Conservation (phyloP, 2,113 vertebrate genomes). For the Trematocara nigrifrons region DNA sequence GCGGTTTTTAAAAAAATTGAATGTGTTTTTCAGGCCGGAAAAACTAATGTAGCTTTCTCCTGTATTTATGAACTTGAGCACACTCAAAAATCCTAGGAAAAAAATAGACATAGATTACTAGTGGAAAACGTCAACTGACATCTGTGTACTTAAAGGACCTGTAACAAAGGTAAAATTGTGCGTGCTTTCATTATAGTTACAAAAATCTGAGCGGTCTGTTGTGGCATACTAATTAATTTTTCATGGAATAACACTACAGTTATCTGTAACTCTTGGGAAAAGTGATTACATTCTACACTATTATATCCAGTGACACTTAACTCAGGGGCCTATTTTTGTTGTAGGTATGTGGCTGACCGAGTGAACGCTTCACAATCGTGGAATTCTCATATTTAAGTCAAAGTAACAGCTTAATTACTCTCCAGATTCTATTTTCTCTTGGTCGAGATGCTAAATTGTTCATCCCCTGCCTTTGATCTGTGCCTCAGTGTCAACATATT, state of each 20-base stretch:
- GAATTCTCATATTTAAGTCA: slow-evolving; percentile 33
- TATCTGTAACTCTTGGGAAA: neutral
- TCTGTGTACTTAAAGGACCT: neutral
- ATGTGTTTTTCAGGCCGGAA: neutral
- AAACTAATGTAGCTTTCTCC: neutral
- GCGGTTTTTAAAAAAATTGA: neutral
- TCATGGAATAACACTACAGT: neutral
- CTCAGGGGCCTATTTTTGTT: slow-evolving; percentile 21
- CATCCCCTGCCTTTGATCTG: slow-evolving; percentile 38
- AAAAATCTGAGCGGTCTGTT: neutral
- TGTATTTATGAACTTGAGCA: neutral
- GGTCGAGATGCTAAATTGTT: slow-evolving; percentile 12
- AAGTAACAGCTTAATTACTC: slow-evolving; percentile 31
- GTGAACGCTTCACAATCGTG: neutral
- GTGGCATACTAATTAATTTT: neutral
- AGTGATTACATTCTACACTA: neutral
- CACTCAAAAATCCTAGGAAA: neutral
- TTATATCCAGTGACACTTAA: neutral
- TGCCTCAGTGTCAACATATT: slow-evolving; percentile 32
- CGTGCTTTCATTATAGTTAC: neutral
- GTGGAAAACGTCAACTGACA: neutral
- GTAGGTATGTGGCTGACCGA: neutral
- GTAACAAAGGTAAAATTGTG: neutral
- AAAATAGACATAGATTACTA: neutral
- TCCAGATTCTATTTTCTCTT: slow-evolving; percentile 23